phyloP scores from a whole-genome alignment of 2,888 invertebrate species.

The Latrodectus elegans region DNA sequence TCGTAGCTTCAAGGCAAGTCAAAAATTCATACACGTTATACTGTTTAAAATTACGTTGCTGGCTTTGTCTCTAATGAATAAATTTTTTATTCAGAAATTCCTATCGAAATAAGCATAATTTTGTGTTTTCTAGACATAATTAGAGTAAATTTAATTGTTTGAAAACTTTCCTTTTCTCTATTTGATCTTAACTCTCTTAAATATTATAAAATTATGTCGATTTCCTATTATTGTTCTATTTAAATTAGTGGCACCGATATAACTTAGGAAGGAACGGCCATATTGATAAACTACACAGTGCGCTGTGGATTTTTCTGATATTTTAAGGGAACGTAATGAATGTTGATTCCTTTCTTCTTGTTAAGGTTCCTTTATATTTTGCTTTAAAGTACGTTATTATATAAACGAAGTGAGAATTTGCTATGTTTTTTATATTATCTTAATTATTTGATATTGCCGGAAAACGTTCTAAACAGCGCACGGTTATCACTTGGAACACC shows the following conservation, averaged over 20 bases:
- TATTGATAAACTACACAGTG: constrained; percentile 59
- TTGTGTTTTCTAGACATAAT: too few species aligned
- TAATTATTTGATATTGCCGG: constrained; percentile 38
- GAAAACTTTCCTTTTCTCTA: too few species aligned
- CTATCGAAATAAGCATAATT: too few species aligned
- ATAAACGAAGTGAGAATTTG: constrained; percentile 14
- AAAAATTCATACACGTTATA: too few species aligned
- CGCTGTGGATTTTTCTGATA: constrained; percentile 45
- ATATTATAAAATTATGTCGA: too few species aligned
- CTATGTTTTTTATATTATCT: constrained; percentile 49
- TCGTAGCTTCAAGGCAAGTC: too few species aligned
- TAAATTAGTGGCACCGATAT: constrained; percentile 48
- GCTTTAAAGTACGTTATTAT: constrained; percentile 9
- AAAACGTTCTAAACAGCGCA: constrained; percentile 48
- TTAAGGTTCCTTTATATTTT: constrained; percentile 11
- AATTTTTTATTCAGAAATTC: not conserved
- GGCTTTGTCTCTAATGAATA: not conserved
- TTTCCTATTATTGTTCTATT: not conserved
- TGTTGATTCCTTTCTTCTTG: constrained; percentile 38
- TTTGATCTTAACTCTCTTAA: too few species aligned
- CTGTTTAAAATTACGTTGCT: not conserved
- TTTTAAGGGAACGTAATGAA: constrained; percentile 48
- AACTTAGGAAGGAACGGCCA: constrained; percentile 54
- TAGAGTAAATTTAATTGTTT: too few species aligned
- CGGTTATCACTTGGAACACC: constrained; percentile 58